These are phyloP conservation scores for Dermolepida albohirtum DNA, from an alignment of 2,888 invertebrate genomes.

Conservation along the genomic window DNA sequence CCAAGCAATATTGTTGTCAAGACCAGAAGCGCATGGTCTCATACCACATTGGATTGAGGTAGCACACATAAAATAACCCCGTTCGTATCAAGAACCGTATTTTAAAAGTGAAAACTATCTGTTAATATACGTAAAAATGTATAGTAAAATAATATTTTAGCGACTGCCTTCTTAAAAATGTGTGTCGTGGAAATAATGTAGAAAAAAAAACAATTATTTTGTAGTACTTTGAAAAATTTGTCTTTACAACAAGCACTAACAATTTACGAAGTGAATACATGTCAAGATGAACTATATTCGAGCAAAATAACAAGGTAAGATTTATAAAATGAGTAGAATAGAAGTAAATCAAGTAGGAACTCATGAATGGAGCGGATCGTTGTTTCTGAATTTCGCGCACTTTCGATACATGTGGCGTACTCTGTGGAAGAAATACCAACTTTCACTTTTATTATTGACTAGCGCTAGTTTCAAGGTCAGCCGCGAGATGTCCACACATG, in stretches of 20 bases:
- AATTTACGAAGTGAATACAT: too few relatives aligned
- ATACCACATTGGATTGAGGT: constrained; percentile 10
- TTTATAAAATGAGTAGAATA: not conserved
- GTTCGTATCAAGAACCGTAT: constrained; percentile 2
- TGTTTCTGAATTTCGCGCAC: constrained; percentile 41
- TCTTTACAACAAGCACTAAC: too few relatives aligned
- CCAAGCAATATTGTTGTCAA: constrained; percentile 63
- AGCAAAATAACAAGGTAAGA: too few relatives aligned
- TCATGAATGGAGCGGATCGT: not conserved
- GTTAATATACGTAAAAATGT: constrained; percentile 5
- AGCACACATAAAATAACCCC: not conserved
- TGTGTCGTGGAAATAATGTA: too few relatives aligned
- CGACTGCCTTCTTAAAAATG: too few relatives aligned
- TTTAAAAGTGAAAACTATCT: constrained; percentile 21
- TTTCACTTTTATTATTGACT: constrained; percentile 51
- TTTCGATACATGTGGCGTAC: constrained; percentile 45
- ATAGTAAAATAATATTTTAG: too few relatives aligned
- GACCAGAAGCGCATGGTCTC: constrained; percentile 53
- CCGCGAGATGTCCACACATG: constrained; percentile 44
- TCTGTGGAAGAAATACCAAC: constrained; percentile 45
- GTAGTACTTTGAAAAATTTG: too few relatives aligned
- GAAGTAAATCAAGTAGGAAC: constrained; percentile 9
- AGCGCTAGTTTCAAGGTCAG: constrained; percentile 41
- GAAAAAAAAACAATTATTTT: too few relatives aligned
- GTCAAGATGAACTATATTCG: too few relatives aligned